These are phyloP conservation scores for Malachius bipustulatus DNA, from an alignment of 2,888 invertebrate genomes.

Conservation along the genomic window DNA sequence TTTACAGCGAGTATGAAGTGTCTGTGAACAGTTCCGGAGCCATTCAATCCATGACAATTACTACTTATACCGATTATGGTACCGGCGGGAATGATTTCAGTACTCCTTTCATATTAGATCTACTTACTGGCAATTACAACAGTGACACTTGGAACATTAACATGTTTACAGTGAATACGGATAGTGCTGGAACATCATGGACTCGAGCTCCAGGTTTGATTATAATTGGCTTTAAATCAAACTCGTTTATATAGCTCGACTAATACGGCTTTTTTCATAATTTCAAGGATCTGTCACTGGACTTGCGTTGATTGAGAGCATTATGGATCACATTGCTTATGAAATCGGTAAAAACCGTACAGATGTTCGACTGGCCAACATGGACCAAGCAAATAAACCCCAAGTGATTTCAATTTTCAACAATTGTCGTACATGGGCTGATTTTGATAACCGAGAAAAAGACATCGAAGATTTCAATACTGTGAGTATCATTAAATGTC, in stretches of 20 bases:
- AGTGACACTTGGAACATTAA: slow-evolving; percentile 14
- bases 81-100: slow-evolving; percentile 40
- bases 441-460: slow-evolving; percentile 43
- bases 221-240: background rate
- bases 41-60: slow-evolving; percentile 50
- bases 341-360: slow-evolving; percentile 44
- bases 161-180: slow-evolving; percentile 14
- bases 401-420: background rate
- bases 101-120: slow-evolving; percentile 7
- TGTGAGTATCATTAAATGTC: no score
- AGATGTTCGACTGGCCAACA: slow-evolving; percentile 39
- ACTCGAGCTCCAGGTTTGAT: slow-evolving; percentile 19
- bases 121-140: slow-evolving; percentile 14
- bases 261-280: background rate
- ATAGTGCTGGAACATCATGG: slow-evolving; percentile 17
- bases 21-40: slow-evolving; percentile 47
- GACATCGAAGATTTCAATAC: slow-evolving; percentile 48
- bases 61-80: slow-evolving; percentile 43
- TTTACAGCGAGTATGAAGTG: slow-evolving; percentile 50
- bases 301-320: slow-evolving; percentile 47
- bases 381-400: background rate
- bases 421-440: slow-evolving; percentile 25
- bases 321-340: slow-evolving; percentile 56
- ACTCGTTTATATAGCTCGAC: background rate
- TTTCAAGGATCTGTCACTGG: slow-evolving; percentile 50